phyloP scores from a whole-genome alignment of 2,888 invertebrate genomes.

The Hecatera dysodea region DNA sequence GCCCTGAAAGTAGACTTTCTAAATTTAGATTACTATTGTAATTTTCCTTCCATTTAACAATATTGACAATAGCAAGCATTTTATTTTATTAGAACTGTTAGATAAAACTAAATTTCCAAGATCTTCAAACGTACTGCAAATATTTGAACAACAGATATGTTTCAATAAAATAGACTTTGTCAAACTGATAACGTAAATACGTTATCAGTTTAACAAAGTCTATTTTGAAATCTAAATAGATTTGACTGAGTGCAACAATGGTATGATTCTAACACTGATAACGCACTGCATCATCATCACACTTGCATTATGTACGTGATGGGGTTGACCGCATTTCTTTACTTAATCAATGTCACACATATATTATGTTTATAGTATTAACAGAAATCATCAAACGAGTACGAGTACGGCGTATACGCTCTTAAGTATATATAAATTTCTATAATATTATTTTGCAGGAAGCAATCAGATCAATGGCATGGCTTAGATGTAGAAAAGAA shows the following conservation, averaged over 20 bases:
- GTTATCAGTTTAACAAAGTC: too few relatives aligned
- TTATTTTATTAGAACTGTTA: slow-evolving; percentile 21
- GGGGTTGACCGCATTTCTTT: too few relatives aligned
- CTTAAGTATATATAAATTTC: too few relatives aligned
- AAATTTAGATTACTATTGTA: not conserved
- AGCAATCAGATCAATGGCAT: slow-evolving; percentile 79
- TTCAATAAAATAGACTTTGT: not conserved
- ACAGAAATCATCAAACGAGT: too few relatives aligned
- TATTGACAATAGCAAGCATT: slow-evolving; percentile 2
- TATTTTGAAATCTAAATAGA: too few relatives aligned
- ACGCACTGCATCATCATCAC: not conserved
- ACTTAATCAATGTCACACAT: too few relatives aligned
- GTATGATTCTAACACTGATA: slow-evolving; percentile 4
- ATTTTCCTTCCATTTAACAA: slow-evolving; percentile 6
- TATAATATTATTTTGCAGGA: slow-evolving; percentile 70
- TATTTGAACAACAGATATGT: slow-evolving; percentile 6
- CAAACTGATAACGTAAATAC: slow-evolving; percentile 10
- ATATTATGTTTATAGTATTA: too few relatives aligned
- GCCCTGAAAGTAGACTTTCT: not conserved
- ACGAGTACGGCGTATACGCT: too few relatives aligned
- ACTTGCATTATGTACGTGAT: not conserved
- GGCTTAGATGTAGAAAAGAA: slow-evolving; percentile 82
- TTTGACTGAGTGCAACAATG: slow-evolving; percentile 1
- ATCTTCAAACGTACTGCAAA: not conserved
- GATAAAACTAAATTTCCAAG: slow-evolving; percentile 11